Conservation (phyloP, 1,140 invertebrate genomes). For the Chlorops oryzae region DNA sequence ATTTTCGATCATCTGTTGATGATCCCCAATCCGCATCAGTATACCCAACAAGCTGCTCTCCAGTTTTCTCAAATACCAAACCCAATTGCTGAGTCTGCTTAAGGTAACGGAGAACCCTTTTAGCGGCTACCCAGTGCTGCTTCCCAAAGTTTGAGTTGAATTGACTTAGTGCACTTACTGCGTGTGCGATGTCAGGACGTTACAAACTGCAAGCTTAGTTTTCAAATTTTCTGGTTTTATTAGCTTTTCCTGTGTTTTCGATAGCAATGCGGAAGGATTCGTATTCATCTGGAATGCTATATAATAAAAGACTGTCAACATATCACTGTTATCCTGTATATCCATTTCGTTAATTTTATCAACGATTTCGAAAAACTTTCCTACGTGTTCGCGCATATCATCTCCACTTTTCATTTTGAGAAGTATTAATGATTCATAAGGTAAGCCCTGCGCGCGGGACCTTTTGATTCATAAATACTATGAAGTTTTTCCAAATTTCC, state of each 20-base stretch:
- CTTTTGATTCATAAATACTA: slow-evolving; percentile 20
- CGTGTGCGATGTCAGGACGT: too few relatives aligned
- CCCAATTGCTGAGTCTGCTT: too few relatives aligned
- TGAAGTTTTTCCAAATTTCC: slow-evolving; percentile 26
- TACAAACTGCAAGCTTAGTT: slow-evolving; percentile 23
- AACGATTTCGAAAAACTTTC: slow-evolving; percentile 21
- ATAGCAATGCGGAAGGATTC: slow-evolving; percentile 19
- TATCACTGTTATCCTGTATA: slow-evolving; percentile 16
- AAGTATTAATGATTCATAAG: slow-evolving; percentile 11
- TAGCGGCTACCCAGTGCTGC: too few relatives aligned
- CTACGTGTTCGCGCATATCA: slow-evolving; percentile 24
- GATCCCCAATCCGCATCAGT: too few relatives aligned
- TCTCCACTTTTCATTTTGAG: slow-evolving; percentile 22
- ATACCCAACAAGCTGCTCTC: too few relatives aligned
- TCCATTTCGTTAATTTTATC: slow-evolving; percentile 22
- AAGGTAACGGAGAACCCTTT: too few relatives aligned
- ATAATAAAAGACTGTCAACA: slow-evolving; percentile 15
- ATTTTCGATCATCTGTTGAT: too few relatives aligned
- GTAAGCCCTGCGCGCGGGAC: slow-evolving; percentile 15
- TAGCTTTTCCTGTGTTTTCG: too few relatives aligned
- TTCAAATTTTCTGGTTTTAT: slow-evolving; percentile 17
- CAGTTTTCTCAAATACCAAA: too few relatives aligned
- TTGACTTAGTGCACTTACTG: too few relatives aligned
- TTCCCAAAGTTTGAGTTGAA: too few relatives aligned
- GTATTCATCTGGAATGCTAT: slow-evolving; percentile 19